phyloP scores from a whole-genome alignment of 2,888 invertebrate species.

The Oscheius sp. region DNA sequence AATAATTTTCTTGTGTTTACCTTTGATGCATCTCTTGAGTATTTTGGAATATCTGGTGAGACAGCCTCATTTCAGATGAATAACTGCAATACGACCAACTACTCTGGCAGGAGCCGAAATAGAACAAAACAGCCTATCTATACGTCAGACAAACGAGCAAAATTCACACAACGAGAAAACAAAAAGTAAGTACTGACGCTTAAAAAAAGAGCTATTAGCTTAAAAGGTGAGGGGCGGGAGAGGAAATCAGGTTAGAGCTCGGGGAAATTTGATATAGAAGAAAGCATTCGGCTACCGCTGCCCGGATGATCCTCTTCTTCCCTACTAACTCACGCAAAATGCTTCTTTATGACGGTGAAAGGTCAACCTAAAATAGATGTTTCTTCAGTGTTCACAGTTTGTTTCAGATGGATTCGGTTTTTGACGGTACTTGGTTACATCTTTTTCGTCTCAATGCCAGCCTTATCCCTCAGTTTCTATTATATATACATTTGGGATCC shows the following conservation, averaged over 20 bases:
- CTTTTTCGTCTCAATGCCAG: constrained; percentile 63
- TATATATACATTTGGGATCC: constrained; percentile 68
- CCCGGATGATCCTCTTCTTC: constrained; percentile 29
- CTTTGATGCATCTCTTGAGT: too few relatives aligned
- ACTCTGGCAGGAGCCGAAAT: constrained; percentile 46
- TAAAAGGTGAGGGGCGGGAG: constrained; percentile 20
- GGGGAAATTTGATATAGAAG: constrained; percentile 27
- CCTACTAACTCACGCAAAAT: constrained; percentile 12
- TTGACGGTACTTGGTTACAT: constrained; percentile 67
- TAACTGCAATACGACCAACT: constrained; percentile 33
- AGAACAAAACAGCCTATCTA: constrained; percentile 54
- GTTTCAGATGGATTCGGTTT: constrained; percentile 63
- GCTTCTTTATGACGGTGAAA: constrained; percentile 9
- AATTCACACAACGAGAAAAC: constrained; percentile 56
- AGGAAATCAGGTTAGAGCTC: constrained; percentile 12
- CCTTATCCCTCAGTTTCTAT: constrained; percentile 60
- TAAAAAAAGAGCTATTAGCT: not conserved
- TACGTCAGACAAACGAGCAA: constrained; percentile 58
- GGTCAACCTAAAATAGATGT: not conserved
- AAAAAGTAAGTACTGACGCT: constrained; percentile 43
- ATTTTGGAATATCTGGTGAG: too few relatives aligned
- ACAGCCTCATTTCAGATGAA: constrained; percentile 27
- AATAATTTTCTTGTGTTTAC: too few relatives aligned
- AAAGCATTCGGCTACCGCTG: constrained; percentile 21
- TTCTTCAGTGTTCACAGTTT: not conserved